Conservation (phyloP, 2,113 vertebrate genomes). For the Mus spicilegus region DNA sequence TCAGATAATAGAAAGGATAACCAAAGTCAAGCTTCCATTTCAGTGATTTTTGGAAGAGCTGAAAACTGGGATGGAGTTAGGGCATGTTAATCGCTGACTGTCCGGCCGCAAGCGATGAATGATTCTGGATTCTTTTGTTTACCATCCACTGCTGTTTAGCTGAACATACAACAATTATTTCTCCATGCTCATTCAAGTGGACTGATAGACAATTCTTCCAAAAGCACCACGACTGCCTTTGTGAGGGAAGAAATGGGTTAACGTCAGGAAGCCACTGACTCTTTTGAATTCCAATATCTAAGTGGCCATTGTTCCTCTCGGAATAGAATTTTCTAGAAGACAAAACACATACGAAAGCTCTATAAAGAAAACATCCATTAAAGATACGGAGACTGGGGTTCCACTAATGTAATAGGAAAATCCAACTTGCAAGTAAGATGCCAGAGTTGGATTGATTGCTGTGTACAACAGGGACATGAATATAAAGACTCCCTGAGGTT, state of each 20-base stretch:
- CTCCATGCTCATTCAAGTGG: constrained; percentile 57
- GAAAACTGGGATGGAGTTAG: neutral
- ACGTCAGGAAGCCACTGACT: constrained; percentile 74
- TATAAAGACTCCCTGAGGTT: constrained; percentile 89
- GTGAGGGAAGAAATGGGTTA: constrained; percentile 74
- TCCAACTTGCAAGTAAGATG: constrained; percentile 81
- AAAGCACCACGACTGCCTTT: constrained; percentile 58
- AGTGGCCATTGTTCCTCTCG: constrained; percentile 75
- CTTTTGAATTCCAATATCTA: constrained; percentile 75
- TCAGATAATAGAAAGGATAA: neutral
- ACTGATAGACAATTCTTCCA: constrained; percentile 55
- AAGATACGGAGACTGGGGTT: constrained; percentile 71
- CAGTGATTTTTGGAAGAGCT: constrained; percentile 22
- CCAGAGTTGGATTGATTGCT: constrained; percentile 84
- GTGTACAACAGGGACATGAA: constrained; percentile 85
- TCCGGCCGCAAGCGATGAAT: neutral
- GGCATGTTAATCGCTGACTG: neutral
- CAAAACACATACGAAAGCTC: constrained; percentile 65
- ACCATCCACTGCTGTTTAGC: constrained; percentile 5
- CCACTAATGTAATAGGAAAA: constrained; percentile 82
- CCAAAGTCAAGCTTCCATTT: constrained; percentile 63
- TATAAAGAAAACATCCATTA: constrained; percentile 81
- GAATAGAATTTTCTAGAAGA: constrained; percentile 77
- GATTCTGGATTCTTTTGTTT: constrained; percentile 48
- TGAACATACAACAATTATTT: constrained; percentile 22